Conservation (phyloP, 2,797 vertebrate genomes). For the Loris lydekkerianus region DNA sequence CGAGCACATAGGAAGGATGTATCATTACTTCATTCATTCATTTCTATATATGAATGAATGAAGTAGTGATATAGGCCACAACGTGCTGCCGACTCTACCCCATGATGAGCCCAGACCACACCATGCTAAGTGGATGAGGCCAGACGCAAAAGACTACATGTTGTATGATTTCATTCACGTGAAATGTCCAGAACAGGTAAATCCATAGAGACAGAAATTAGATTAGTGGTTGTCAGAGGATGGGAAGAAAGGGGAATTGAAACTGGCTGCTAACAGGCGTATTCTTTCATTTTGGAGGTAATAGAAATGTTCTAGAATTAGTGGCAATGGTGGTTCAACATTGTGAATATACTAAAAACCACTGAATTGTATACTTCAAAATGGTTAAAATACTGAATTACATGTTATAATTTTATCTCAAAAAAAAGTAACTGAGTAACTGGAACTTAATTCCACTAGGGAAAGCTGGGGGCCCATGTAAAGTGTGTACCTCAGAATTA, state of each 20-base stretch:
- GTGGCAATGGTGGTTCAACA: not conserved
- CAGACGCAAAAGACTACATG: not conserved
- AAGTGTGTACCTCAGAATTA: not conserved
- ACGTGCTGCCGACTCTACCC: too few species aligned
- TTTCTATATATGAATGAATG: not conserved
- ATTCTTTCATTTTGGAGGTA: not conserved
- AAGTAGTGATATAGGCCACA: not conserved
- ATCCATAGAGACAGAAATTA: not conserved
- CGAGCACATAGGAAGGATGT: too few species aligned
- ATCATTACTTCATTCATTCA: too few species aligned
- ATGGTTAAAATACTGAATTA: not conserved
- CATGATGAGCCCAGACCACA: not conserved
- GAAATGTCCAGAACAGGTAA: not conserved
- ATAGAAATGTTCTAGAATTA: slow-evolving; percentile 22
- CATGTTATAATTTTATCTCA: slow-evolving; percentile 9
- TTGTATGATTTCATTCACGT: not conserved
- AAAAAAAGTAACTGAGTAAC: not conserved
- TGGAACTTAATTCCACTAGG: not conserved
- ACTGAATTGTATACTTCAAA: not conserved
- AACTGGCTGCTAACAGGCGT: not conserved
- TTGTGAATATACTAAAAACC: not conserved
- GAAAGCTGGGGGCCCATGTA: not conserved
- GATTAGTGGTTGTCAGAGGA: not conserved
- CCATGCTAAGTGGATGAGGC: not conserved
- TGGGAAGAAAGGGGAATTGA: not conserved